phyloP scores from a whole-genome alignment of 2,888 invertebrate genomes.

The Ganaspis brasiliensis region DNA sequence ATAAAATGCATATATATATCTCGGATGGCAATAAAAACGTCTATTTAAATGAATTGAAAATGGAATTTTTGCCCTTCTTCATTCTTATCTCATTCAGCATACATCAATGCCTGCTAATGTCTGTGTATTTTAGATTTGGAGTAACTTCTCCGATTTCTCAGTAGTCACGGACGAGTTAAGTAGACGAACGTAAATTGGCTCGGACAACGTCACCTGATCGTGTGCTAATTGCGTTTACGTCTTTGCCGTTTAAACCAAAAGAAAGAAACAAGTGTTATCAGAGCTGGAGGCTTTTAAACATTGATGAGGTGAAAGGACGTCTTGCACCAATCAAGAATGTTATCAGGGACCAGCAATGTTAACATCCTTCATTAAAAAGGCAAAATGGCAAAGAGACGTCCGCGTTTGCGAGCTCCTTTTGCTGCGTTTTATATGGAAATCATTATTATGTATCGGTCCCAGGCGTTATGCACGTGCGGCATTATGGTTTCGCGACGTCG shows the following conservation, averaged over 20 bases:
- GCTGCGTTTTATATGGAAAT: conserved; percentile 65
- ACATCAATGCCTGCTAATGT: no score
- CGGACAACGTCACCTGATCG: conserved; percentile 61
- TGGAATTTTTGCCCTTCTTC: not conserved
- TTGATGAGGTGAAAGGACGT: no score
- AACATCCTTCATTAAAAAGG: conserved; percentile 64
- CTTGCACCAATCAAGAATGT: no score
- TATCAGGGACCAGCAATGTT: conserved; percentile 56
- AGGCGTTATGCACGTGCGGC: conserved; percentile 64
- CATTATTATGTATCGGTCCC: conserved; percentile 65
- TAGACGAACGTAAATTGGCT: conserved; percentile 53
- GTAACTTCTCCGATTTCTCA: conserved; percentile 59
- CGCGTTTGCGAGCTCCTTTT: conserved; percentile 53
- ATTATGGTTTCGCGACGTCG: conserved; percentile 63
- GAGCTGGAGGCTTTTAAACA: no score
- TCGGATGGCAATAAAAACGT: not conserved
- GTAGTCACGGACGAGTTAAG: conserved; percentile 58
- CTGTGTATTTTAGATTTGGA: conserved; percentile 59
- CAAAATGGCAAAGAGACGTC: conserved; percentile 49
- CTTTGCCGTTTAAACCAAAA: conserved; percentile 51
- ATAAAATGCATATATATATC: not conserved
- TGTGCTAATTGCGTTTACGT: conserved; percentile 63
- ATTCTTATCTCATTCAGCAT: no score
- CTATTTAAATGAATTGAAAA: not conserved
- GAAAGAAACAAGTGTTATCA: no score